These are phyloP conservation scores for Daktulosphaira vitifoliae DNA, from an alignment of 1,140 invertebrate species.

Conservation along the genomic window DNA sequence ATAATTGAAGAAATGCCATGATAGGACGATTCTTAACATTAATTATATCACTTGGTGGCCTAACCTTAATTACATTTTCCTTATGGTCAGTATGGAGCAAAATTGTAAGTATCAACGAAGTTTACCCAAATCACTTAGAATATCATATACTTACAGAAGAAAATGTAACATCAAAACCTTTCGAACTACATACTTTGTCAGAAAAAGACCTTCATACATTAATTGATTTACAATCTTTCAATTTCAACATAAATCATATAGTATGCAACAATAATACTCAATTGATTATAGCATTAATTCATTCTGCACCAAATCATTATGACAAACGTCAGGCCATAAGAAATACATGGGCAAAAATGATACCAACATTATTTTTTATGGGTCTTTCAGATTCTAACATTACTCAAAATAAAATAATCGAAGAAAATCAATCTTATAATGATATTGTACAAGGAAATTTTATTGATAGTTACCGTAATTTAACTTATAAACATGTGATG, in stretches of 20 bases:
- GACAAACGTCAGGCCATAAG: conserved; percentile 54
- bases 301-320: conserved; percentile 57
- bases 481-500: conserved; percentile 81
- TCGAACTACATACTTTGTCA: conserved; percentile 16
- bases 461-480: conserved; percentile 68
- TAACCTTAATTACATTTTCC: conserved; percentile 22
- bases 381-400: conserved; percentile 48
- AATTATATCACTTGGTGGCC: conserved; percentile 14
- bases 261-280: conserved; percentile 38
- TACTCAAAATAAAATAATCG: conserved; percentile 46
- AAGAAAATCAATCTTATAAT: conserved; percentile 52
- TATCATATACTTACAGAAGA: conserved; percentile 19
- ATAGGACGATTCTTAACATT: conserved; percentile 24
- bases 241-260: conserved; percentile 36
- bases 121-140: neutral
- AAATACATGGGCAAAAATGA: conserved; percentile 54
- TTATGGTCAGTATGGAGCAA: conserved; percentile 28
- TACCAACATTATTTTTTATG: conserved; percentile 58
- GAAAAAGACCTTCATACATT: conserved; percentile 23
- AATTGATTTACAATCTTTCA: conserved; percentile 36
- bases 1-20: conserved; percentile 23
- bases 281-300: conserved; percentile 55
- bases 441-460: conserved; percentile 76
- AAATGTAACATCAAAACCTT: conserved; percentile 27
- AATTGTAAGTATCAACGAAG: neutral